Conservation (phyloP, 1,140 invertebrate species). For the Brachionus manjavacas region DNA sequence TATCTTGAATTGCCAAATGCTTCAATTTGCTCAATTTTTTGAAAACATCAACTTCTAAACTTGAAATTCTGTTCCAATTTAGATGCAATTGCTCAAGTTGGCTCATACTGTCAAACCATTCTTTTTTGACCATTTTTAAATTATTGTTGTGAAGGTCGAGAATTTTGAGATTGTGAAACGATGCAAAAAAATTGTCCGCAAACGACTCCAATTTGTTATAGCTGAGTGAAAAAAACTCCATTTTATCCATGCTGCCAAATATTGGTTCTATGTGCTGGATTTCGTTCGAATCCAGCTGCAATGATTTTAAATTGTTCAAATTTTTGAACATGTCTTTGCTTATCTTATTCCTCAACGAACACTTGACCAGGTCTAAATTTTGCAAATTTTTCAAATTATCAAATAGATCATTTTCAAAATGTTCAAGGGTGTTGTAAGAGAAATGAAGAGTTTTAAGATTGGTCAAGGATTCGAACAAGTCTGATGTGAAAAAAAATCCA, state of each 20-base stretch:
- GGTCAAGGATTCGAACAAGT: not conserved
- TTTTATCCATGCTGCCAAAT: not conserved
- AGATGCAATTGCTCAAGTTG: not conserved
- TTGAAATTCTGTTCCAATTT: slow-evolving; percentile 1
- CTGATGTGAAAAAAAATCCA: not conserved
- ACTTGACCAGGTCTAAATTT: not conserved
- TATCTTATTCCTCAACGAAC: not conserved
- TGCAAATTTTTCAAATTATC: not conserved
- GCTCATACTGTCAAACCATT: not conserved
- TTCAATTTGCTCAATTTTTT: not conserved
- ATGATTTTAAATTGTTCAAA: not conserved
- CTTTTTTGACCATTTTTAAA: not conserved
- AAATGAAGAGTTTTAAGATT: slow-evolving; percentile 1
- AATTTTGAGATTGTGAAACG: not conserved
- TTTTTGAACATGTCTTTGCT: not conserved
- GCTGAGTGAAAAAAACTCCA: not conserved
- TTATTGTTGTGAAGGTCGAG: slow-evolving; percentile 6
- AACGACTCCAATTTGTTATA: not conserved
- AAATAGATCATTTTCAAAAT: not conserved
- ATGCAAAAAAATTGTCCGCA: not conserved
- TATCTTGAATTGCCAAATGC: not conserved
- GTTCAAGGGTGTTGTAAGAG: not conserved
- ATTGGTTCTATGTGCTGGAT: not conserved
- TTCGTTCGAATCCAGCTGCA: not conserved
- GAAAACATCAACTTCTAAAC: not conserved